phyloP scores from a whole-genome alignment of 2,797 vertebrate genomes.

The Fratercula arctica region DNA sequence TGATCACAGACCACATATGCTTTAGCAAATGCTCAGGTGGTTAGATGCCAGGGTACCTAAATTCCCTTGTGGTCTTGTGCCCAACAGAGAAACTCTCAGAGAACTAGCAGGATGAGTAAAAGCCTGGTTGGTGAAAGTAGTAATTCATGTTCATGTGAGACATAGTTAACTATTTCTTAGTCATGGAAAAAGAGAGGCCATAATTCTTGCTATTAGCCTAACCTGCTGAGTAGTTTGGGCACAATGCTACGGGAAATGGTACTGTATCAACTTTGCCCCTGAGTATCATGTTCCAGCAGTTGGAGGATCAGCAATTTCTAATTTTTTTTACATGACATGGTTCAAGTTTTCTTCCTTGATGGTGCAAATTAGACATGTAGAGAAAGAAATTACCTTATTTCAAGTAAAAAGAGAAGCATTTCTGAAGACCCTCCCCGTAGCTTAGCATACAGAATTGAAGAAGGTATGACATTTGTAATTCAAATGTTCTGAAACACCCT shows the following conservation, averaged over 20 bases:
- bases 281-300: background rate
- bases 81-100: background rate
- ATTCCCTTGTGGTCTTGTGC: background rate
- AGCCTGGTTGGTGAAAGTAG: background rate
- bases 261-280: background rate
- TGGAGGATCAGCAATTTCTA: background rate
- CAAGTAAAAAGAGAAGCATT: background rate
- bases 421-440: rapidly evolving
- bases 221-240: background rate
- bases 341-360: background rate
- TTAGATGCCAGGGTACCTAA: background rate
- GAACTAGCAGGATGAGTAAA: background rate
- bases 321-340: background rate
- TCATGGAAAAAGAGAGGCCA: background rate
- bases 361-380: background rate
- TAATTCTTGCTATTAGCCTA: background rate
- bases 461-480: background rate
- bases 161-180: background rate
- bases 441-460: background rate
- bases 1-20: background rate
- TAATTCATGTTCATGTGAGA: background rate
- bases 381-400: background rate
- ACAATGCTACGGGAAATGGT: background rate
- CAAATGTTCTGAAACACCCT: background rate
- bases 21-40: background rate